Base-by-base conservation (phyloP, 2,888 invertebrate species). In the Lasioglossum morio region DNA sequence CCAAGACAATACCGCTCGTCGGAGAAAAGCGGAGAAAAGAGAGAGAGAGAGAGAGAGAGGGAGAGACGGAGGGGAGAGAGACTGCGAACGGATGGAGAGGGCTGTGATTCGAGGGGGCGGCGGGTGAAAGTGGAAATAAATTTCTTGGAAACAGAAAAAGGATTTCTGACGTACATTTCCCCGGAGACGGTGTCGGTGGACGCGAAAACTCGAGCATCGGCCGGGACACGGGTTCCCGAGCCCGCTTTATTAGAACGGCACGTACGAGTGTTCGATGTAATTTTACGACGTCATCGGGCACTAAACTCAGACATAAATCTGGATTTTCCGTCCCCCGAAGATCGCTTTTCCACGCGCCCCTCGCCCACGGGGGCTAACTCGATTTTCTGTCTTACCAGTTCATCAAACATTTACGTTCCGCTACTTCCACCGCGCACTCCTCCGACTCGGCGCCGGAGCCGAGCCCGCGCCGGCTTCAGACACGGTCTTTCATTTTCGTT, bases 161-260 rank as follows among this genome's bases (percentile, higher is more conserved):
- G 78, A 83, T 75, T 79, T 66, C 81, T 77, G 79, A 88, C 60
- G 73, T 79, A 85, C 83, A 89, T 92, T 91, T 90, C 88, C 89
- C 89, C 63, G 78, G 85, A 48, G 85, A 77, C 63, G 60, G 23
- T 74, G 83, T 72, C 77, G 86, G 86, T 78, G 85, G 89, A 86
- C 85, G 87, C 82, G 84, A 73, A 84, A 79, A 84, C 72, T 84
- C 79, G 73, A 79, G 84, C 73, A 46, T 77, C 84, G 88, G 88
- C 87, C 80, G 88, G 87, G 87, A 82, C 85, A 85, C 81, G 87
- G 87, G 87, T 70, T 84, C 84, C 87, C 90, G 87, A 88, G n/a
- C 89, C 85, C 91, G 89, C 89, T 92, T 93, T 92, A 92, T 93
- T 91, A 91, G 90, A 93, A 89, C 88, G 84, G 84, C 91, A 91